A percentile compares a stretch with the other conserved stretches of the same genome.
These are phyloP conservation scores for Pseudomyrmex pallidus DNA, from an alignment of 1,140 invertebrate species.

Conservation along the genomic window DNA sequence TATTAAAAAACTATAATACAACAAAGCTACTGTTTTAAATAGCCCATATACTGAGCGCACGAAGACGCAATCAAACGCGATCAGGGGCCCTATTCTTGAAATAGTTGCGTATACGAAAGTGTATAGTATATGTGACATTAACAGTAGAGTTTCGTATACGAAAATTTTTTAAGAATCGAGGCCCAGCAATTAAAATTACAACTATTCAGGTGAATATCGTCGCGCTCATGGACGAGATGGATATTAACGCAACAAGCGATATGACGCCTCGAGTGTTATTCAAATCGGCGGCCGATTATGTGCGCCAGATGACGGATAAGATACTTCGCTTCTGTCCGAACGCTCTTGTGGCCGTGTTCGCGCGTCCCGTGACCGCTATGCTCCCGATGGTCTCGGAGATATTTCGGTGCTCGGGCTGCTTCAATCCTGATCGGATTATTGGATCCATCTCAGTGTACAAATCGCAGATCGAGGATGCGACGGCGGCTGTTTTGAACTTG, in stretches of 20 bases:
- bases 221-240: constrained; percentile 79
- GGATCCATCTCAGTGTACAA: constrained; percentile 75
- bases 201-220: constrained; percentile 76
- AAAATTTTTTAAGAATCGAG: too few species aligned
- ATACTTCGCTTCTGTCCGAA: constrained; percentile 71
- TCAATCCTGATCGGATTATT: constrained; percentile 77
- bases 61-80: background rate
- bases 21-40: too few species aligned
- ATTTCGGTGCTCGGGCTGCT: constrained; percentile 70
- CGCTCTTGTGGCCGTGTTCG: constrained; percentile 78
- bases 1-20: too few species aligned
- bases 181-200: constrained; percentile 11
- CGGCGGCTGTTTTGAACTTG: constrained; percentile 75
- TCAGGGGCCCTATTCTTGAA: too few species aligned
- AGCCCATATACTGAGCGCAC: too few species aligned
- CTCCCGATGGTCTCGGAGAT: constrained; percentile 78
- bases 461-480: constrained; percentile 76
- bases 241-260: constrained; percentile 49
- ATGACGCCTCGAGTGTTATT: constrained; percentile 71
- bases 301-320: constrained; percentile 71
- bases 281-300: constrained; percentile 66
- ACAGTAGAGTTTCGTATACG: too few species aligned
- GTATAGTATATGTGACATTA: too few species aligned
- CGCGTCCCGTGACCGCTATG: constrained; percentile 78
- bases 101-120: too few species aligned